A percentile compares a stretch with the other conserved stretches of the same genome.
Evolutionary conservation across 2,797 vertebrate species (phyloP).

Genomic region (Acestrorhynchus altus): DNA sequence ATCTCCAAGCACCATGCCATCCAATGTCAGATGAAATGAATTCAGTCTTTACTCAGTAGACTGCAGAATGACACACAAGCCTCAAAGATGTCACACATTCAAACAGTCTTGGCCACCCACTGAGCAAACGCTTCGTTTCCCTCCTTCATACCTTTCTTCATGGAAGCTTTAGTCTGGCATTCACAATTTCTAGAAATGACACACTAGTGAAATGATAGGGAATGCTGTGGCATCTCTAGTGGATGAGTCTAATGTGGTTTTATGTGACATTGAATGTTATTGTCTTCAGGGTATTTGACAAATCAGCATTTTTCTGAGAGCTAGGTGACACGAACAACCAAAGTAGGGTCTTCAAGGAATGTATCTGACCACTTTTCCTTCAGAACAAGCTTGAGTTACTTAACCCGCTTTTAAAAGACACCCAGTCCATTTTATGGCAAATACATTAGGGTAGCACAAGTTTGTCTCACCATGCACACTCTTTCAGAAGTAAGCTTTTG

Average conservation of each 20-base stretch:
- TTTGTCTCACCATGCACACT: no score
- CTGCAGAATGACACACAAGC: background rate
- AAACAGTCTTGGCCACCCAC: background rate
- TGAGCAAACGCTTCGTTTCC: background rate
- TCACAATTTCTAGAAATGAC: background rate
- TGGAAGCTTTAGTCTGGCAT: background rate
- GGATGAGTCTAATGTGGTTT: no score
- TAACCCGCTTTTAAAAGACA: no score
- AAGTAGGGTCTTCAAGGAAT: no score
- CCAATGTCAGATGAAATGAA: slow-evolving; percentile 35
- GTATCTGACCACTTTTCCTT: no score
- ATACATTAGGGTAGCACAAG: no score
- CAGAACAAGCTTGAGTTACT: no score
- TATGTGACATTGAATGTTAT: background rate
- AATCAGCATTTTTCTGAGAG: background rate
- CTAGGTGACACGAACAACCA: no score
- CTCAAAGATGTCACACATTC: slow-evolving; percentile 33
- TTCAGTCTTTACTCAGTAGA: slow-evolving; percentile 23
- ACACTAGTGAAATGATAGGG: no score
- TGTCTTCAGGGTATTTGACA: background rate
- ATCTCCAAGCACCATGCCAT: slow-evolving; percentile 15
- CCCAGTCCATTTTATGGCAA: no score
- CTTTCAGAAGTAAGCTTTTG: no score
- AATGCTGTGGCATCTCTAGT: no score
- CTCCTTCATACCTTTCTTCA: background rate